phyloP scores from a whole-genome alignment of 2,888 invertebrate genomes.

The Acrobasis consociella region DNA sequence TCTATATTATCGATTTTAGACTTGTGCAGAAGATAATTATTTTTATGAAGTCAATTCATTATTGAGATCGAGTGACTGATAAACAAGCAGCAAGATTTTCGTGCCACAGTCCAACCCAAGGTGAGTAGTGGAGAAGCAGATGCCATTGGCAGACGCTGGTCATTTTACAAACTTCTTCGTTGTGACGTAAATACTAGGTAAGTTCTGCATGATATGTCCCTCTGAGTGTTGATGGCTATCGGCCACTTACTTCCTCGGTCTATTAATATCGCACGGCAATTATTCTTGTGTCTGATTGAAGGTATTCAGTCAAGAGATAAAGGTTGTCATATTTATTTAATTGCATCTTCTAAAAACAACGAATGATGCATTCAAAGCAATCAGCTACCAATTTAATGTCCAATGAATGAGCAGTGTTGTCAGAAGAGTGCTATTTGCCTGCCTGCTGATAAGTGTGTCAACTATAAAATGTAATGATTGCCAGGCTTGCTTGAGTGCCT shows the following conservation, averaged over 20 bases:
- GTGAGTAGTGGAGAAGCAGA: constrained; percentile 51
- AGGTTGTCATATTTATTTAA: constrained; percentile 10
- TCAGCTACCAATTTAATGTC: constrained; percentile 13
- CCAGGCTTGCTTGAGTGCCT: constrained; percentile 12
- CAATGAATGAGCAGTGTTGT: constrained; percentile 7
- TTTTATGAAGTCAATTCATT: constrained; percentile 75
- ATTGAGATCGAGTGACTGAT: constrained; percentile 62
- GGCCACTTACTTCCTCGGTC: constrained; percentile 28
- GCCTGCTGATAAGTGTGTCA: constrained; percentile 20
- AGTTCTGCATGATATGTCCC: constrained; percentile 31
- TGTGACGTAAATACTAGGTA: constrained; percentile 47
- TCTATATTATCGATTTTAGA: constrained; percentile 73
- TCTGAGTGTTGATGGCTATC: constrained; percentile 30
- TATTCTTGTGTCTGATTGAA: constrained; percentile 12
- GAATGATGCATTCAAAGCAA: constrained; percentile 3
- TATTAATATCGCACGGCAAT: constrained; percentile 30
- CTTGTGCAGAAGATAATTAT: constrained; percentile 61
- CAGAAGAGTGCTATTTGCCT: not conserved
- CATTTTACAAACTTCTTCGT: constrained; percentile 36
- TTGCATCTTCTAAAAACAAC: not conserved
- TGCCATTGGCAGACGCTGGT: constrained; percentile 36
- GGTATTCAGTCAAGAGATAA: constrained; percentile 13
- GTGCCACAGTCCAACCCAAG: constrained; percentile 72
- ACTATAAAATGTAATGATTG: constrained; percentile 20
- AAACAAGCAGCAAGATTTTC: constrained; percentile 66